A percentile compares a stretch with the other conserved stretches of the same genome.
Evolutionary conservation across 2,888 invertebrate species (phyloP).

Genomic region (Helicoverpa assulta): DNA sequence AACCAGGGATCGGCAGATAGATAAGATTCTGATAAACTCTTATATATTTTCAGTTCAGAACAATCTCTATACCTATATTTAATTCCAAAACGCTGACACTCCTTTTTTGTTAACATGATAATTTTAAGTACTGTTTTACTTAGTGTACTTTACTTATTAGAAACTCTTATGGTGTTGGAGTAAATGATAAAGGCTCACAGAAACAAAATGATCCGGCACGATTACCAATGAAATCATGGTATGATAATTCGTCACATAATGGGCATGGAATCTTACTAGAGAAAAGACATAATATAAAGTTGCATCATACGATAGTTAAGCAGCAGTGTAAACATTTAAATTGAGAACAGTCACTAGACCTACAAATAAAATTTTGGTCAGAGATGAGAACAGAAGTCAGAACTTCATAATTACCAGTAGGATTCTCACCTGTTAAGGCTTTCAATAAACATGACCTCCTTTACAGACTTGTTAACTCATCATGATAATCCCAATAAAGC

Average conservation of each 20-base stretch:
- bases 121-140: neutral
- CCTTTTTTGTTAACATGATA: neutral
- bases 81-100: neutral
- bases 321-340: too few species aligned
- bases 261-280: neutral
- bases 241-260: neutral
- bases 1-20: slow-evolving; percentile 23
- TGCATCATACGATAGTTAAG: neutral
- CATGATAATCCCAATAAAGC: slow-evolving; percentile 8
- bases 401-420: too few species aligned
- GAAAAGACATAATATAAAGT: neutral
- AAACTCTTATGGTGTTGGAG: neutral
- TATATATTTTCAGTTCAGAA: slow-evolving; percentile 20
- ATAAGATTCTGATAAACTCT: slow-evolving; percentile 29
- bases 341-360: too few species aligned
- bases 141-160: neutral
- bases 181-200: neutral
- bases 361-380: too few species aligned
- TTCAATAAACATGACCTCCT: neutral
- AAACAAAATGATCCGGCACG: neutral
- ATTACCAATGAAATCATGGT: neutral
- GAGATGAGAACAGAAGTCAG: too few species aligned
- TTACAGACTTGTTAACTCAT: neutral
- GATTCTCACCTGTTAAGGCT: too few species aligned
- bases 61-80: neutral